These are phyloP conservation scores for Myodes glareolus DNA, from an alignment of 2,113 vertebrate species.

Conservation along the genomic window DNA sequence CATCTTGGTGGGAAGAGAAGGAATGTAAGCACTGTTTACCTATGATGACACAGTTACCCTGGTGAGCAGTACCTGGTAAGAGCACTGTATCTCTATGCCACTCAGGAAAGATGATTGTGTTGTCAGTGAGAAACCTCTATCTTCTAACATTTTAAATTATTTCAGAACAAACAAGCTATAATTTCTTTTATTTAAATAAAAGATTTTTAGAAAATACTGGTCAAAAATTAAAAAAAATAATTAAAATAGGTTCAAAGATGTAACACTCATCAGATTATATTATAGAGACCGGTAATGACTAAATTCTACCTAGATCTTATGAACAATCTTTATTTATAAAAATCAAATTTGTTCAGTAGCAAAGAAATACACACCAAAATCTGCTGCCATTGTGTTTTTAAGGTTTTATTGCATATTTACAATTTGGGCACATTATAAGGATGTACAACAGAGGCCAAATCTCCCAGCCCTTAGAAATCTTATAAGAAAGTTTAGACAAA, in stretches of 20 bases:
- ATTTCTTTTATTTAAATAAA: slow-evolving; percentile 29
- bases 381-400: slow-evolving; percentile 64
- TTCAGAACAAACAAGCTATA: slow-evolving; percentile 36
- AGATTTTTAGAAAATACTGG: neutral
- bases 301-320: slow-evolving; percentile 47
- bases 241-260: slow-evolving; percentile 31
- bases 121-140: neutral
- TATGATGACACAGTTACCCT: neutral
- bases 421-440: slow-evolving; percentile 72
- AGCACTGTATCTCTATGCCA: neutral
- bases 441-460: slow-evolving; percentile 79
- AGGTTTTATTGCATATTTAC: slow-evolving; percentile 80
- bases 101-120: neutral
- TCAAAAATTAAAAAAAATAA: neutral
- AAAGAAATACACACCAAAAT: slow-evolving; percentile 71
- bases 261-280: slow-evolving; percentile 34
- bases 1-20: neutral
- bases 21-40: neutral
- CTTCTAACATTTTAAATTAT: slow-evolving; percentile 11
- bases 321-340: slow-evolving; percentile 63
- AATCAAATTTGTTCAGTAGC: slow-evolving; percentile 42
- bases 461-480: slow-evolving; percentile 76
- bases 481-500: slow-evolving; percentile 61
- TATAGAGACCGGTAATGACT: slow-evolving; percentile 40
- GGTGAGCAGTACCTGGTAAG: neutral